Percentiles rank a stretch among this genome's conserved stretches.
Evolutionary conservation across 2,113 vertebrate genomes (phyloP).

Genomic region (Axis porcinus): DNA sequence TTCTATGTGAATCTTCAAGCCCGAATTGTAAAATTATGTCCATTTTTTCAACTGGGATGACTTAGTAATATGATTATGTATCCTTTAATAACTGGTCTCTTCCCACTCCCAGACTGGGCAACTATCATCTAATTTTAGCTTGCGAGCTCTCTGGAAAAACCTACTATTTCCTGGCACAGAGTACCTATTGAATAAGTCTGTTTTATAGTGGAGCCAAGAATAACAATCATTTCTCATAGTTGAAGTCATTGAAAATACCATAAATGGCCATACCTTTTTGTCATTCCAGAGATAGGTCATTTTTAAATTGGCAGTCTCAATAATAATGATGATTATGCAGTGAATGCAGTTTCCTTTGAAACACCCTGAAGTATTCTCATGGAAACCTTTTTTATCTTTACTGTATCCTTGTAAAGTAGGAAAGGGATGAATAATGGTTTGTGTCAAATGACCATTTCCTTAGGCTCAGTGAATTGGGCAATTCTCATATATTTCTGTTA

Average conservation of each 20-base stretch:
- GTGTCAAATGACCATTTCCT: background rate
- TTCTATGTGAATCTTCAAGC: background rate
- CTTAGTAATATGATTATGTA: background rate
- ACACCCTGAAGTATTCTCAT: background rate
- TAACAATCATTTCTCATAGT: background rate
- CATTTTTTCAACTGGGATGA: background rate
- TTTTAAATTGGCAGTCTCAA: background rate
- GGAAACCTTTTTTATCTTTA: background rate
- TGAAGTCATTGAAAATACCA: background rate
- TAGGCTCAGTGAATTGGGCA: background rate
- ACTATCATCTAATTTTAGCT: background rate
- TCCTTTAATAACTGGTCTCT: background rate
- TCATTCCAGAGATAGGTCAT: background rate
- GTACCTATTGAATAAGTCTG: slow-evolving; percentile 25
- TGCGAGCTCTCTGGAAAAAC: background rate
- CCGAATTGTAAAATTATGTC: background rate
- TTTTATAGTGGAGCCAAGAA: slow-evolving; percentile 20
- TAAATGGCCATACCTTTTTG: background rate
- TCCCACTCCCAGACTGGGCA: background rate
- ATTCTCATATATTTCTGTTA: background rate
- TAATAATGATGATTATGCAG: background rate
- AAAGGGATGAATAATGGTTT: background rate
- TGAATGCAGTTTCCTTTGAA: background rate
- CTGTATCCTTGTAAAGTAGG: background rate
- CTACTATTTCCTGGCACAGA: background rate